Evolutionary conservation across 1,140 invertebrate genomes (phyloP).

Genomic region (Calephelis nemesis): DNA sequence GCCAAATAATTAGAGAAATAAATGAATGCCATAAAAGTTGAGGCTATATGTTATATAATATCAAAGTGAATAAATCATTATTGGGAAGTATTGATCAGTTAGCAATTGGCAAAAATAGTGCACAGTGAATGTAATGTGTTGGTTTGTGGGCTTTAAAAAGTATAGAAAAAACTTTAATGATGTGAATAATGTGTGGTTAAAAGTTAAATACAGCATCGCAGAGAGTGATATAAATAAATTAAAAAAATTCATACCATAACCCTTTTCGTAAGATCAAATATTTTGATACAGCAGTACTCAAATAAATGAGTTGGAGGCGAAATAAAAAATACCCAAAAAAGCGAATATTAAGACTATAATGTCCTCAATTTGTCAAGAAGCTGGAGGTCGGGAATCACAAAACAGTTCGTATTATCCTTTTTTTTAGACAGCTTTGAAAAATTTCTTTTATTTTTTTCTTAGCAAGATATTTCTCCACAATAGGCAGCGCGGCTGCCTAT

Average conservation of each 20-base stretch:
- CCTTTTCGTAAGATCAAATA: neutral
- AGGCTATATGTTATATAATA: neutral
- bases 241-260: neutral
- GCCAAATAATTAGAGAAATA: neutral
- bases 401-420: conserved; percentile 9
- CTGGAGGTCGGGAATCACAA: neutral
- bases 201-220: neutral
- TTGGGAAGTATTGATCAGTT: neutral
- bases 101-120: conserved; percentile 2
- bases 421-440: neutral
- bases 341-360: neutral
- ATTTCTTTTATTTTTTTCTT: neutral
- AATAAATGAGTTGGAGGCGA: neutral
- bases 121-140: conserved; percentile 2
- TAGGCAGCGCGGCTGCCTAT: conserved; percentile 1
- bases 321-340: neutral
- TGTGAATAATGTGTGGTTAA: conserved; percentile 4
- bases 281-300: neutral
- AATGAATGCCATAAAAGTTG: neutral
- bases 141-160: conserved; percentile 2
- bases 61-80: neutral
- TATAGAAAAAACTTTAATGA: neutral
- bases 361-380: neutral
- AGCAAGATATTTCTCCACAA: neutral
- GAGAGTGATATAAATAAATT: neutral